Percentiles rank a stretch among this genome's conserved stretches.
These are phyloP conservation scores for Chanos chanos DNA, from an alignment of 2,797 vertebrate species.

Conservation along the genomic window DNA sequence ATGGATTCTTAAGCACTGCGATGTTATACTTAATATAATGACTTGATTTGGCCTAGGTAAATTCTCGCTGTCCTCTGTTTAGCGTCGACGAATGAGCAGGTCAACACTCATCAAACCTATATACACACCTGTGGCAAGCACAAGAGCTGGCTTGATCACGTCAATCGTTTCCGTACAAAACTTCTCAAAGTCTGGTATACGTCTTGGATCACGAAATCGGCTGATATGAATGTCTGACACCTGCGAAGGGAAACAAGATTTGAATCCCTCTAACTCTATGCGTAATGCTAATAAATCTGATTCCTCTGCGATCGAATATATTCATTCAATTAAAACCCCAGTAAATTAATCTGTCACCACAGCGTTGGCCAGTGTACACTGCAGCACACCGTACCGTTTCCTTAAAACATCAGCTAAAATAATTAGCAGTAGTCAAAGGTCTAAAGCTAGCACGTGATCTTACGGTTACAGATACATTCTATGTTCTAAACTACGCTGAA, in stretches of 20 bases:
- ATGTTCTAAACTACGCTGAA: no score
- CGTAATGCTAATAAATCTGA: not conserved
- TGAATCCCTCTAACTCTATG: not conserved
- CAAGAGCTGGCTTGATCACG: slow-evolving; percentile 84
- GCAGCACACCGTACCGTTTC: not conserved
- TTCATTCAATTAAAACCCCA: not conserved
- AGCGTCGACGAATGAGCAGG: not conserved
- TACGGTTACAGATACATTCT: no score
- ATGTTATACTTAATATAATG: no score
- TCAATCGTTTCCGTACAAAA: slow-evolving; percentile 90
- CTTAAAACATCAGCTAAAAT: not conserved
- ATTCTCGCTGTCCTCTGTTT: not conserved
- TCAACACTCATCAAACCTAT: not conserved
- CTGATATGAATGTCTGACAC: slow-evolving; percentile 97
- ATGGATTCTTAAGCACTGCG: no score
- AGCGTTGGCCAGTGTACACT: no score
- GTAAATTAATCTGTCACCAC: not conserved
- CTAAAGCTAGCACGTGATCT: not conserved
- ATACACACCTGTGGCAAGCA: slow-evolving; percentile 89
- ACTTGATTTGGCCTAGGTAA: no score
- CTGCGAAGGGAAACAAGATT: slow-evolving; percentile 60
- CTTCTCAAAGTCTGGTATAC: slow-evolving; percentile 85
- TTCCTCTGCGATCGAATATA: not conserved
- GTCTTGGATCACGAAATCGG: slow-evolving; percentile 81
- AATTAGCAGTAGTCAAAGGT: not conserved